Evolutionary conservation across 2,113 vertebrate genomes (phyloP).

Genomic region (Pseudorectes ferrugineus): DNA sequence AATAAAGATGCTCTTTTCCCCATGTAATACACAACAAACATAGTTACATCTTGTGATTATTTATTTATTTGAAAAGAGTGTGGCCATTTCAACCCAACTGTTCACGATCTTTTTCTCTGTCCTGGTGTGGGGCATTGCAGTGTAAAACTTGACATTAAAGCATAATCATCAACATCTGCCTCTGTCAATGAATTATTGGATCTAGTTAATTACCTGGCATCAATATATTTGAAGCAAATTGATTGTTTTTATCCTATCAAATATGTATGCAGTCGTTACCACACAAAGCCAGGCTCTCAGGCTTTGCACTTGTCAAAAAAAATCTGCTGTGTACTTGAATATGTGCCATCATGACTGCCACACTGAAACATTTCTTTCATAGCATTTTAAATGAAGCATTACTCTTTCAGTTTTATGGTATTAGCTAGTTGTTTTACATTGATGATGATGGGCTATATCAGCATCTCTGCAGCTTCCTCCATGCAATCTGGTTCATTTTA

Average conservation of each 20-base stretch:
- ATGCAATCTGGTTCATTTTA: neutral
- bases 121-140: neutral
- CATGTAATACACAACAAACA: neutral
- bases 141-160: conserved; percentile 1
- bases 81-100: neutral
- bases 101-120: neutral
- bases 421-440: neutral
- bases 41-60: neutral
- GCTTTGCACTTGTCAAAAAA: neutral
- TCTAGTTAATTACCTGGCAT: neutral
- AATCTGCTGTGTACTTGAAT: neutral
- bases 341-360: neutral
- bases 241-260: neutral
- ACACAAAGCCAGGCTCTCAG: neutral
- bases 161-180: neutral
- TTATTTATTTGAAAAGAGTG: neutral
- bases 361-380: neutral
- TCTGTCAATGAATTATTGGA: neutral
- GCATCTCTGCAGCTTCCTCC: neutral
- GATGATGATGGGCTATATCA: neutral
- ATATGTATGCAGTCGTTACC: neutral
- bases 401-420: neutral
- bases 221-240: neutral
- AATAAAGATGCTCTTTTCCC: neutral
- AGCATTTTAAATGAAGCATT: neutral